These are phyloP conservation scores for Clepsis dumicolana DNA, from an alignment of 2,888 invertebrate species.

Conservation along the genomic window DNA sequence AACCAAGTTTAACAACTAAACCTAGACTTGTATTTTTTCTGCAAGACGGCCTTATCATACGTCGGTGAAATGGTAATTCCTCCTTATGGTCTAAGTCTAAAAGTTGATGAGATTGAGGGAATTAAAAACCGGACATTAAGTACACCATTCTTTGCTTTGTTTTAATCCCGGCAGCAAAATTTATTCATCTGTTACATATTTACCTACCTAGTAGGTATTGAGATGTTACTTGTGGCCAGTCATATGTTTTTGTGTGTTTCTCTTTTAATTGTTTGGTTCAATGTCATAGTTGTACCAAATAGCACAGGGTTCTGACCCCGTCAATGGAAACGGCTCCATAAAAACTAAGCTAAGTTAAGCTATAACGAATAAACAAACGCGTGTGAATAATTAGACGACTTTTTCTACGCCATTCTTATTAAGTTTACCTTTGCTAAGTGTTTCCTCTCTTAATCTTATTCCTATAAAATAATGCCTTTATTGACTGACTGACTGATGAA, in stretches of 20 bases:
- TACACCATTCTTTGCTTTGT: not conserved
- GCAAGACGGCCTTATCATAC: too few relatives aligned
- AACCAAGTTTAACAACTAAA: too few relatives aligned
- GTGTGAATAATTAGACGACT: not conserved
- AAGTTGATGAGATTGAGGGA: too few relatives aligned
- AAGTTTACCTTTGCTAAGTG: not conserved
- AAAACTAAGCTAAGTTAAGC: not conserved
- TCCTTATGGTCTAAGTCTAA: too few relatives aligned
- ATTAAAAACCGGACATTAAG: not conserved
- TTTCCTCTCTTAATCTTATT: too few relatives aligned
- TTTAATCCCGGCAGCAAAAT: not conserved
- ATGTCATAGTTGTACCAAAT: conserved; percentile 3
- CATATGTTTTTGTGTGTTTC: conserved; percentile 3
- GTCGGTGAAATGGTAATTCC: too few relatives aligned
- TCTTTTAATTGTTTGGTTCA: conserved; percentile 2
- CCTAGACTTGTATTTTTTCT: too few relatives aligned
- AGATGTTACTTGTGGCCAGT: not conserved
- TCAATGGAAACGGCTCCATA: not conserved
- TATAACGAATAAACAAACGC: not conserved
- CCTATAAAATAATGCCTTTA: too few relatives aligned
- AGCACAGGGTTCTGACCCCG: conserved; percentile 8
- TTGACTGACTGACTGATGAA: too few relatives aligned
- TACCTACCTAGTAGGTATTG: not conserved
- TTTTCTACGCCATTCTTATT: not conserved
- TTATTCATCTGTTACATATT: too few relatives aligned